Conservation (phyloP, 1,140 invertebrate species). For the Eurosta solidaginis region DNA sequence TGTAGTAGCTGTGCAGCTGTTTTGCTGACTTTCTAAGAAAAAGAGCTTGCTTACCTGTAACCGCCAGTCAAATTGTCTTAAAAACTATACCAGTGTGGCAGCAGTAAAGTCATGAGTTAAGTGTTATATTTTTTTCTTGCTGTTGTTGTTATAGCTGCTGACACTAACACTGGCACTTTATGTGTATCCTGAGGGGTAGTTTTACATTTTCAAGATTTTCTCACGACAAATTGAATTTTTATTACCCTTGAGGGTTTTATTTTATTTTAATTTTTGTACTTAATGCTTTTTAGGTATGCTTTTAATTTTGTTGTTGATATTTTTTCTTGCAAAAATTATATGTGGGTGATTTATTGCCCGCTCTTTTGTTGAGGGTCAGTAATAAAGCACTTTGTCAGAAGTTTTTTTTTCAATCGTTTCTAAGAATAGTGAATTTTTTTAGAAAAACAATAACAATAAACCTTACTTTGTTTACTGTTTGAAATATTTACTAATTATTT, state of each 20-base stretch:
- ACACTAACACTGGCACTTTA: background rate
- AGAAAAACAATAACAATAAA: too few relatives aligned
- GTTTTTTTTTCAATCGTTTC: background rate
- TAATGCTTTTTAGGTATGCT: background rate
- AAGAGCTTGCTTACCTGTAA: conserved; percentile 9
- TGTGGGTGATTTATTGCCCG: background rate
- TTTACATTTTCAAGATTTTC: conserved; percentile 12
- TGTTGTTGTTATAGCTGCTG: background rate
- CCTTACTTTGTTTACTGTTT: background rate
- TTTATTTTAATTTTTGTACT: too few relatives aligned
- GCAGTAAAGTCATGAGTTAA: background rate
- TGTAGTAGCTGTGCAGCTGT: background rate
- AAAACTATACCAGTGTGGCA: conserved; percentile 15
- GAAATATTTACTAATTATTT: background rate
- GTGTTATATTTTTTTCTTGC: background rate
- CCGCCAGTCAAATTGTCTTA: background rate
- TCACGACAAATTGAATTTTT: conserved; percentile 26
- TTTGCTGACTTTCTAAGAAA: background rate
- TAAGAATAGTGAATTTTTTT: background rate
- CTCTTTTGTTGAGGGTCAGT: background rate
- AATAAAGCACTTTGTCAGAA: background rate
- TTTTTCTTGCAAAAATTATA: background rate
- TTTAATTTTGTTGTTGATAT: background rate
- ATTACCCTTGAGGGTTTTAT: background rate
- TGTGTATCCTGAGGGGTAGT: background rate